Percentiles rank a stretch among this genome's conserved stretches.
These are phyloP conservation scores for Dioctria linearis DNA, from an alignment of 2,888 invertebrate genomes.

Conservation along the genomic window DNA sequence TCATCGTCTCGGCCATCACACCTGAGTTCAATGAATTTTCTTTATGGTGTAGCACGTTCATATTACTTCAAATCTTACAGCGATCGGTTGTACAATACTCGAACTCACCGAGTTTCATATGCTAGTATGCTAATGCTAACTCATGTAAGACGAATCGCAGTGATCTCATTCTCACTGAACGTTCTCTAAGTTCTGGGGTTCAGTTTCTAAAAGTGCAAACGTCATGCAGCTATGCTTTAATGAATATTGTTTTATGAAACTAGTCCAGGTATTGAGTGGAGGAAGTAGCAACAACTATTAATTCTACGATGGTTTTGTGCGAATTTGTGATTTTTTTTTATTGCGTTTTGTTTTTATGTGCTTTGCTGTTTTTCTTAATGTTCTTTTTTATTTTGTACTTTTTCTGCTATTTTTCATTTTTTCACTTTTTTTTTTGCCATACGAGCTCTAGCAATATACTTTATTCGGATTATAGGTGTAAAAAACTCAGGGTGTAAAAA, in stretches of 20 bases:
- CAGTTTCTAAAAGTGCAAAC: conserved; percentile 21
- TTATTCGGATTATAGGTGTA: too few species aligned
- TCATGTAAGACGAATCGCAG: conserved; percentile 33
- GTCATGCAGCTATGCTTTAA: conserved; percentile 27
- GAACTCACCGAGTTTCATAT: conserved; percentile 22
- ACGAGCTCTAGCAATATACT: too few species aligned
- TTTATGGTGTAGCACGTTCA: background rate
- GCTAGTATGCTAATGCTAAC: conserved; percentile 43
- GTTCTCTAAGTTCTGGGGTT: background rate
- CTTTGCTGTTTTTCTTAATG: too few species aligned
- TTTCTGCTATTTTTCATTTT: too few species aligned
- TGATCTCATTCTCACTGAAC: conserved; percentile 28
- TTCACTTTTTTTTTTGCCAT: too few species aligned
- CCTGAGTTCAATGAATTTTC: conserved; percentile 31
- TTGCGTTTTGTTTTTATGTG: too few species aligned
- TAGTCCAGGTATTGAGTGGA: too few species aligned
- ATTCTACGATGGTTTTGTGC: too few species aligned
- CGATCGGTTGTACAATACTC: conserved; percentile 37
- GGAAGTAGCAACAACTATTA: too few species aligned
- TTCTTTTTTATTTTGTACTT: too few species aligned
- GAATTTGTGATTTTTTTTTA: too few species aligned
- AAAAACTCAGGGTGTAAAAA: too few species aligned
- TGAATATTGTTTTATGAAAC: background rate
- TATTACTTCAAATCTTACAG: conserved; percentile 6
- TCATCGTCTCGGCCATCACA: conserved; percentile 18